phyloP scores from a whole-genome alignment of 92 coral and sea anemone genomes.

The Bergia sp. region DNA sequence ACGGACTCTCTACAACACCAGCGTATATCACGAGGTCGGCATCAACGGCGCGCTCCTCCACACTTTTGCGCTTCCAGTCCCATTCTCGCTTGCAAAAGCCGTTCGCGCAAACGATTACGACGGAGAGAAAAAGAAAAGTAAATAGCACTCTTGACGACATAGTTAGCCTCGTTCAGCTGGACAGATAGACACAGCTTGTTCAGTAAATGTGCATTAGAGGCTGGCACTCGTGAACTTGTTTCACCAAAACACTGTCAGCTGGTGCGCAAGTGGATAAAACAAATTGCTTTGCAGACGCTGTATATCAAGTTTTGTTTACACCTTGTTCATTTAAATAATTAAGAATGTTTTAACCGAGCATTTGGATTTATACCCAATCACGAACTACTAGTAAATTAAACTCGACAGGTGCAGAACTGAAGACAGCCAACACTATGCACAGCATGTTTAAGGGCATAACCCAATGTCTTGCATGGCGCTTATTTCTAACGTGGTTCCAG shows the following conservation, averaged over 20 bases:
- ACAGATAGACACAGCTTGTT: not conserved
- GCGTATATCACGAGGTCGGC: constrained; percentile 82
- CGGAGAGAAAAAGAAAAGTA: not conserved
- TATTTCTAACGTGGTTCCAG: too few relatives aligned
- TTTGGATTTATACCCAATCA: constrained; percentile 24
- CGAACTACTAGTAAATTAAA: not conserved
- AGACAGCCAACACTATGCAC: too few relatives aligned
- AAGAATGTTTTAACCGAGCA: constrained; percentile 7
- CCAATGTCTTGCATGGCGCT: too few relatives aligned
- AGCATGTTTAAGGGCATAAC: too few relatives aligned
- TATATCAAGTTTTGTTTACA: not conserved
- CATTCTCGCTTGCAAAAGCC: constrained; percentile 73
- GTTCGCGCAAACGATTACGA: constrained; percentile 27
- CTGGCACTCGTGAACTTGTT: not conserved
- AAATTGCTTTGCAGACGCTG: constrained; percentile 29
- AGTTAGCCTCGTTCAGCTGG: not conserved
- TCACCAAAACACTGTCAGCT: not conserved
- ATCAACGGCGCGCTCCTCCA: constrained; percentile 63
- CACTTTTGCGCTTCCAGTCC: constrained; percentile 70
- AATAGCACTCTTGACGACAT: not conserved
- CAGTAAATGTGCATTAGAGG: not conserved
- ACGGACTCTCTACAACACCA: constrained; percentile 73
- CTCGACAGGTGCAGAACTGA: constrained; percentile 15
- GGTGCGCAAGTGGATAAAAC: not conserved
- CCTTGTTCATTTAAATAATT: constrained; percentile 20